Evolutionary conservation across 2,888 invertebrate genomes (phyloP).

Genomic region (Sminthurides aquaticus): DNA sequence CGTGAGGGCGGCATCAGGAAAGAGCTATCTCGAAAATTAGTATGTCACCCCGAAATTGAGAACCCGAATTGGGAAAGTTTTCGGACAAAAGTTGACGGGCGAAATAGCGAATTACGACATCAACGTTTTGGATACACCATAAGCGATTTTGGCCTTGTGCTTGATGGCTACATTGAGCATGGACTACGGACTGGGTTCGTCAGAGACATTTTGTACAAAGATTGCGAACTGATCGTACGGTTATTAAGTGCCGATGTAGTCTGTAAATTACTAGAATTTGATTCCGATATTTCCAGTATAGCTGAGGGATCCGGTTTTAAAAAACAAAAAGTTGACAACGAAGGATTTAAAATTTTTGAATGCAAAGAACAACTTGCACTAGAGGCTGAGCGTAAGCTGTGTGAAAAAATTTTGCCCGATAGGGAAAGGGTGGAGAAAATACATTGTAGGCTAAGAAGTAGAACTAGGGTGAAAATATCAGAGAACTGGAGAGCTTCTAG

Average conservation of each 20-base stretch:
- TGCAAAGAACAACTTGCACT: conserved; percentile 65
- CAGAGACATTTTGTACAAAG: conserved; percentile 18
- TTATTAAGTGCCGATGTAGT: conserved; percentile 18
- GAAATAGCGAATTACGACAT: conserved; percentile 15
- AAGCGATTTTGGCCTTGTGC: conserved; percentile 10
- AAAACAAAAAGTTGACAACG: conserved; percentile 2
- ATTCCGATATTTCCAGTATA: not conserved
- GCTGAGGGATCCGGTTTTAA: conserved; percentile 3
- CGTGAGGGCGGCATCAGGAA: conserved; percentile 3
- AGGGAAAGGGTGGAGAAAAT: conserved; percentile 48
- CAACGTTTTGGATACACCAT: conserved; percentile 14
- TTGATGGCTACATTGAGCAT: conserved; percentile 21
- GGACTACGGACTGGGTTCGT: conserved; percentile 17
- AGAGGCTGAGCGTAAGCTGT: conserved; percentile 53
- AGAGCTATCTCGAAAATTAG: not conserved
- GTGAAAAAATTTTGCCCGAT: conserved; percentile 40
- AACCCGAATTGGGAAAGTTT: conserved; percentile 17
- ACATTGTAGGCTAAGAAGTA: conserved; percentile 13
- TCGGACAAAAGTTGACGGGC: conserved; percentile 10
- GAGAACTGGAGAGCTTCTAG: conserved; percentile 21
- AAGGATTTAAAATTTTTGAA: conserved; percentile 58
- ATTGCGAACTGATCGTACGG: conserved; percentile 12
- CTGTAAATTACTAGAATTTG: conserved; percentile 10
- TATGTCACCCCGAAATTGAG: conserved; percentile 3
- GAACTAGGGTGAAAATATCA: conserved; percentile 14